Percentiles rank a stretch among this genome's conserved stretches.
Conservation (phyloP, 2,888 invertebrate species). For the Myopa testacea region DNA sequence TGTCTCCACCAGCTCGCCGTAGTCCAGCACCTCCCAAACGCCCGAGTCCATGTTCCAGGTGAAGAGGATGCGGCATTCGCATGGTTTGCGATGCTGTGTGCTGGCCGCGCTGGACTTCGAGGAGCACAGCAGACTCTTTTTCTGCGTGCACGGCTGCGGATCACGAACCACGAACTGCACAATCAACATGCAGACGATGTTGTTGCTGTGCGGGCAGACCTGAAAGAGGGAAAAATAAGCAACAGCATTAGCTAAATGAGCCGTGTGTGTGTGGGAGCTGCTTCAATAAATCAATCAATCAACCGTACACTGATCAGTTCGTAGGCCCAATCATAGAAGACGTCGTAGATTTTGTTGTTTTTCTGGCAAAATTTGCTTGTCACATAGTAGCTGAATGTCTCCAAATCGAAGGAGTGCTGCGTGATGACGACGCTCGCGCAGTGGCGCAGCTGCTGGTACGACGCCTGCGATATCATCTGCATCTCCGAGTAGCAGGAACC, state of each 20-base stretch:
- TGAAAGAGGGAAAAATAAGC: slow-evolving; percentile 32
- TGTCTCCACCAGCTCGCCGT: slow-evolving; percentile 64
- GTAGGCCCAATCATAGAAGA: slow-evolving; percentile 68
- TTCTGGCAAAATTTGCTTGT: slow-evolving; percentile 67
- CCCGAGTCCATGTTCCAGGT: slow-evolving; percentile 68
- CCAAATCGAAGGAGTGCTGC: slow-evolving; percentile 68
- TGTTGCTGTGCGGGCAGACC: slow-evolving; percentile 65
- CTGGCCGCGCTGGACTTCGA: slow-evolving; percentile 61
- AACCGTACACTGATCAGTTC: slow-evolving; percentile 63
- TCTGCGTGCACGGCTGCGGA: slow-evolving; percentile 55
- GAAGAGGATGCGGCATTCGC: slow-evolving; percentile 67
- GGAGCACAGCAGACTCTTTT: slow-evolving; percentile 64
- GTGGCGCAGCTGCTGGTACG: slow-evolving; percentile 62
- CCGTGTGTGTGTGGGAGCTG: not conserved
- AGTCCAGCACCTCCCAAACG: slow-evolving; percentile 67
- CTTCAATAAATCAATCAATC: not conserved
- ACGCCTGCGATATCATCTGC: slow-evolving; percentile 69
- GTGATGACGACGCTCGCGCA: slow-evolving; percentile 66
- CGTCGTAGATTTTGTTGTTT: slow-evolving; percentile 67
- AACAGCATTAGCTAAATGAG: not conserved
- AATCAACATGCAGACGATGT: slow-evolving; percentile 64
- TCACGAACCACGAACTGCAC: slow-evolving; percentile 68
- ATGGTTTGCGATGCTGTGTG: slow-evolving; percentile 64
- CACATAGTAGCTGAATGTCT: slow-evolving; percentile 67
- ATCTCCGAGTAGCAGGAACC: slow-evolving; percentile 68